Evolutionary conservation across 2,113 vertebrate genomes (phyloP), one percentile per base, ranked within the genome.

Genomic region (Cheirogaleus medius): DNA sequence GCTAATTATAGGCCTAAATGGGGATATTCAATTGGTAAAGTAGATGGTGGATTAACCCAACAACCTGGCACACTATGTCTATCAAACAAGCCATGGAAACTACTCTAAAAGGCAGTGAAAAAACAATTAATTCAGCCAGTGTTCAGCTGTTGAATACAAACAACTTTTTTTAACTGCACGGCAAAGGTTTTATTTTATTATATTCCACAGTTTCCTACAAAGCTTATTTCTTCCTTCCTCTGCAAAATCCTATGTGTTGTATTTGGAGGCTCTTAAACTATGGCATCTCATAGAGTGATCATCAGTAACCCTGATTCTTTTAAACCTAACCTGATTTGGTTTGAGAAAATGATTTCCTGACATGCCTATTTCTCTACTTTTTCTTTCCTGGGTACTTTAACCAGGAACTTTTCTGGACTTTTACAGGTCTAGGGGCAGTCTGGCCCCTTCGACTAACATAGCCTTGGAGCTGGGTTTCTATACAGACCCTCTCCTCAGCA

Each of bases 21-120:
- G 44, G 77, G 37, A 80, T 96, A 8, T 0, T 0, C 74, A 47
- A 1, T 52, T 78, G 68, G 60, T 88, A 29, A 94, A 90, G 63
- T 54, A 91, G 81, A 42, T 34, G 32, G 49, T 84, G 0, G 93
- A 97, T 94, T 10, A 88, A 66, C n/a, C 87, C 93, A 97, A 34
- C 32, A 95, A 63, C 32, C 34, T 92, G 44, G 20, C 32, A 90
- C 20, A 60, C 37, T 23, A 20, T 68, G 34, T 90, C 63, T 85
- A 6, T 49, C 25, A 34, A 95, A 63, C 21, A 93, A 3, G 87
- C 20, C 58, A 20, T 8, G 42, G 64, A 97, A 91, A 73, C 58
- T 32, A 20, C 71, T 91, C 66, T 81, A 76, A 96, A 95, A 90
- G 32, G 39, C 78, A 44, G 0, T 71, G 63, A 87, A 90, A 89